Evolutionary conservation across 2,797 vertebrate genomes (phyloP).

Genomic region (Pangasius mekongensis): DNA sequence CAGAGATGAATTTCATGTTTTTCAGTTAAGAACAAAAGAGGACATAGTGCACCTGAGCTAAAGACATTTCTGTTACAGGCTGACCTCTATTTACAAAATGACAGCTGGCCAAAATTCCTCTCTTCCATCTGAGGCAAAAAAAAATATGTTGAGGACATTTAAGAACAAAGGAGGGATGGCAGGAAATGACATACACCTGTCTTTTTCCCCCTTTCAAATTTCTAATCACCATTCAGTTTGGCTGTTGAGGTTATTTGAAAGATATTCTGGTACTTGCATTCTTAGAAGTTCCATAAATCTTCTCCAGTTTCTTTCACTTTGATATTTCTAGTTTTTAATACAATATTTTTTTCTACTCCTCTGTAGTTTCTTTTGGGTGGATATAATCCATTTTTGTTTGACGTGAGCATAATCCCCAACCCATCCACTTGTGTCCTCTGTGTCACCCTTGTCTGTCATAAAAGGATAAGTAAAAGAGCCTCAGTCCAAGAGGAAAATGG

Average conservation of each 20-base stretch:
- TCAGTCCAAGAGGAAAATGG: slow-evolving; percentile 37
- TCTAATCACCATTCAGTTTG: neutral
- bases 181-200: neutral
- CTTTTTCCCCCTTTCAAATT: neutral
- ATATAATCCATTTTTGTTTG: slow-evolving; percentile 51
- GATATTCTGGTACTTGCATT: neutral
- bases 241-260: neutral
- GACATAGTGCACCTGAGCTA: slow-evolving; percentile 4
- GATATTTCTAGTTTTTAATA: neutral
- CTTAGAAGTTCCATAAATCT: neutral
- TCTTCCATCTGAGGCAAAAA: neutral
- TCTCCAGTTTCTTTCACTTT: neutral
- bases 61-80: neutral
- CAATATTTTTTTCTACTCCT: slow-evolving; percentile 28
- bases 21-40: slow-evolving; percentile 42
- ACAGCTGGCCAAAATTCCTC: neutral
- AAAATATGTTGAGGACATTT: neutral
- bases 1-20: slow-evolving; percentile 35
- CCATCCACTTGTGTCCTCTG: slow-evolving; percentile 18
- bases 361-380: slow-evolving; percentile 7
- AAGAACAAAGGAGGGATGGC: neutral
- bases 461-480: slow-evolving; percentile 32
- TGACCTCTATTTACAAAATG: slow-evolving; percentile 42
- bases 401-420: slow-evolving; percentile 19
- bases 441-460: slow-evolving; percentile 47